Evolutionary conservation across 2,888 invertebrate species (phyloP).

Genomic region (Tryphoninae sp.): DNA sequence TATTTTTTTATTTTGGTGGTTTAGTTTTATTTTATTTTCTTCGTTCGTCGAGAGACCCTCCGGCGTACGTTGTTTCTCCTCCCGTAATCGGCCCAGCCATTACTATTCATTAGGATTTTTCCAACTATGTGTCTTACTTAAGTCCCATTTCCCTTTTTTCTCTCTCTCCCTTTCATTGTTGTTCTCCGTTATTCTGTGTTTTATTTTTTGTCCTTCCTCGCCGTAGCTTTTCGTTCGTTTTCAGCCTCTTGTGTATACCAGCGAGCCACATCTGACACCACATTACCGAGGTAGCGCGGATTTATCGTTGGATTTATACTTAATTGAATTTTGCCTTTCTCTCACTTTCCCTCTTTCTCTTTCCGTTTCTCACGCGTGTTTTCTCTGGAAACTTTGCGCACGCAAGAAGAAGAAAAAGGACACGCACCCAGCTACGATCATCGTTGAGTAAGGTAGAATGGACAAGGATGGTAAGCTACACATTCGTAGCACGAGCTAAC

Average conservation of each 20-base stretch:
- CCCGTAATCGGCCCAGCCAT: slow-evolving; percentile 68
- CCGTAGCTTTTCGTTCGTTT: slow-evolving; percentile 51
- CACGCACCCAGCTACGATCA: slow-evolving; percentile 1
- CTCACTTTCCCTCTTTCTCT: slow-evolving; percentile 20
- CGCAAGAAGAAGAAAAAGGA: slow-evolving; percentile 27
- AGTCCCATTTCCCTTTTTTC: slow-evolving; percentile 65
- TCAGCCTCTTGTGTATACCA: slow-evolving; percentile 50
- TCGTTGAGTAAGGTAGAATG: slow-evolving; percentile 1
- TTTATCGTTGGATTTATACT: slow-evolving; percentile 74
- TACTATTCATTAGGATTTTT: slow-evolving; percentile 78
- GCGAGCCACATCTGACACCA: slow-evolving; percentile 59
- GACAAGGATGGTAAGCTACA: slow-evolving; percentile 30
- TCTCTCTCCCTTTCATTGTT: slow-evolving; percentile 47
- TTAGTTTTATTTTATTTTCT: slow-evolving; percentile 20
- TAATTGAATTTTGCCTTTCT: slow-evolving; percentile 70
- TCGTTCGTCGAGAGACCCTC: slow-evolving; percentile 34
- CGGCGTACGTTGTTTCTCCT: slow-evolving; percentile 28
- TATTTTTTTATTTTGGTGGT: neutral
- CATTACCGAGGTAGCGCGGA: slow-evolving; percentile 74
- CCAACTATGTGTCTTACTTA: slow-evolving; percentile 76
- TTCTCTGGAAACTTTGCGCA: slow-evolving; percentile 25
- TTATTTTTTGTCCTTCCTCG: slow-evolving; percentile 63
- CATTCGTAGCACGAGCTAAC: slow-evolving; percentile 23
- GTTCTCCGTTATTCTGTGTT: slow-evolving; percentile 56
- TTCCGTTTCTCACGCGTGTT: slow-evolving; percentile 10